Conservation (phyloP, 2,113 vertebrate genomes). For the Benitochromis conjunctus region DNA sequence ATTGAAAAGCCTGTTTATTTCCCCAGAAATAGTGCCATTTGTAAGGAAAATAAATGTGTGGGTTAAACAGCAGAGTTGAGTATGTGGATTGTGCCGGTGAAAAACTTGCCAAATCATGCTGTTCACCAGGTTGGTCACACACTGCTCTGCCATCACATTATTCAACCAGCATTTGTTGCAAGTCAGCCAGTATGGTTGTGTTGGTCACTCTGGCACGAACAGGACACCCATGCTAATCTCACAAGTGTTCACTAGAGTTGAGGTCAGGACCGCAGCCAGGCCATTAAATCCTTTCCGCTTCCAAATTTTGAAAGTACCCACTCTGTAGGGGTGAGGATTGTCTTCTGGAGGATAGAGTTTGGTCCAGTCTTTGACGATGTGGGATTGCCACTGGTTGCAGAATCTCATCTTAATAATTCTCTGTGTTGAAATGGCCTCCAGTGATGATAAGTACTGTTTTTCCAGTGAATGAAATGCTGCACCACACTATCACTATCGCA, state of each 20-base stretch:
- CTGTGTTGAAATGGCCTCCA: not conserved
- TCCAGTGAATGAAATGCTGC: not conserved
- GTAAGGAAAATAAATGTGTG: too few relatives aligned
- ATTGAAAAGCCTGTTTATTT: not conserved
- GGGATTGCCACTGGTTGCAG: not conserved
- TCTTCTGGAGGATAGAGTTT: not conserved
- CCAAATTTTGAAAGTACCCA: not conserved
- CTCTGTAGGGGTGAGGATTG: not conserved
- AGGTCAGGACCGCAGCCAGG: not conserved
- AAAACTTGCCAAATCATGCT: not conserved
- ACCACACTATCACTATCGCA: rapidly evolving
- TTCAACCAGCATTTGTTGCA: not conserved
- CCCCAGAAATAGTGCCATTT: not conserved
- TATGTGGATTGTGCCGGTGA: not conserved
- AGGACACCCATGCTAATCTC: not conserved
- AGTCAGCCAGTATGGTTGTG: not conserved
- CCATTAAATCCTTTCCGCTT: not conserved
- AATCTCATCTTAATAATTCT: not conserved
- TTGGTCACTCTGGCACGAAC: not conserved
- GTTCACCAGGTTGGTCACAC: not conserved
- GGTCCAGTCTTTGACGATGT: not conserved
- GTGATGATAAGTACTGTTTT: not conserved
- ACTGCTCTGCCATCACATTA: not conserved
- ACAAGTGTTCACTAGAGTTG: not conserved
- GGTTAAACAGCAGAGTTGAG: not conserved